Conservation (phyloP, 2,113 vertebrate genomes). For the Hemiscyllium ocellatum region DNA sequence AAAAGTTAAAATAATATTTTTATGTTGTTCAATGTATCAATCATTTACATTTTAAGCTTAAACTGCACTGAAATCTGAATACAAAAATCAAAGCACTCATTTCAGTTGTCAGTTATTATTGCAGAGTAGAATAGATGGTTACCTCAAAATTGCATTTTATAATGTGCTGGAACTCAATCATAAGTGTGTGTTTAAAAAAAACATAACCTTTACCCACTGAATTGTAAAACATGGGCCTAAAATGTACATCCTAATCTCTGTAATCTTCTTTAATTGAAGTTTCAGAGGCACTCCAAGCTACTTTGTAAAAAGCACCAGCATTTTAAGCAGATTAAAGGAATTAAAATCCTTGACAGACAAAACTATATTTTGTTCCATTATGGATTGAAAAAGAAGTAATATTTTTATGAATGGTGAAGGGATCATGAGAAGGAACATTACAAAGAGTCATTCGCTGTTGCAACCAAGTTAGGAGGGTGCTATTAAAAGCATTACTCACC, state of each 20-base stretch:
- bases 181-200: not conserved
- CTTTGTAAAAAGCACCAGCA: not conserved
- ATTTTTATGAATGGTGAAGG: not conserved
- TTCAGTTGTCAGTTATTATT: not conserved
- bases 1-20: not conserved
- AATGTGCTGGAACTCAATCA: not conserved
- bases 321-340: not conserved
- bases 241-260: not conserved
- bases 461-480: not conserved
- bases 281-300: not conserved
- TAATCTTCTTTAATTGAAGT: constrained; percentile 4
- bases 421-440: not conserved
- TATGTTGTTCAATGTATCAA: not conserved
- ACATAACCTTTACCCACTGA: not conserved
- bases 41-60: not conserved
- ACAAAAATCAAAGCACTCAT: not conserved
- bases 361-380: not conserved
- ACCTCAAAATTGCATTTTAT: not conserved
- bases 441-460: not conserved
- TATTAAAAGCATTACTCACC: not conserved
- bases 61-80: not conserved
- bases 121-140: not conserved
- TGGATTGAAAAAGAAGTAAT: not conserved
- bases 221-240: not conserved
- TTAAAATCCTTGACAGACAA: not conserved